These are phyloP conservation scores for Escarpia spicata DNA, from an alignment of 2,888 invertebrate species.

Conservation along the genomic window DNA sequence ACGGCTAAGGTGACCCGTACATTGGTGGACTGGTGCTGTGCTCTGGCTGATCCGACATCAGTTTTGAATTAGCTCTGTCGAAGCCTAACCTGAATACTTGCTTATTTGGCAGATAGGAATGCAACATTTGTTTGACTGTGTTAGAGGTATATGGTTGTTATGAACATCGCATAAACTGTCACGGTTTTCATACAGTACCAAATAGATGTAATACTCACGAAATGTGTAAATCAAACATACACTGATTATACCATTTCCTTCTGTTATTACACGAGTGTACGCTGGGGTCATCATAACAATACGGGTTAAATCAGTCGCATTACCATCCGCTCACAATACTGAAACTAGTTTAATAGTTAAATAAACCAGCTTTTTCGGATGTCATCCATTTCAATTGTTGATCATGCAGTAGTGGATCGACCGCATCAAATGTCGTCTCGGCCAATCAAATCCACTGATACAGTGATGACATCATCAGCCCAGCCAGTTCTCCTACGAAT, in stretches of 20 bases:
- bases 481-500: neutral
- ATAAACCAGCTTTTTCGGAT: neutral
- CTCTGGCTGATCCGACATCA: too few species aligned
- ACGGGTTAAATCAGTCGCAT: neutral
- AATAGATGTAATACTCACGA: neutral
- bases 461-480: neutral
- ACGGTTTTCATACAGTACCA: neutral
- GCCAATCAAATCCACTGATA: neutral
- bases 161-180: neutral
- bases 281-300: neutral
- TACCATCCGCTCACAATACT: neutral
- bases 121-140: neutral
- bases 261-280: neutral
- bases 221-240: neutral
- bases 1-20: neutral
- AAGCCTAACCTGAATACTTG: neutral
- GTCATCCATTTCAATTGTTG: neutral
- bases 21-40: neutral
- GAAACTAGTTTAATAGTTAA: neutral
- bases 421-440: neutral
- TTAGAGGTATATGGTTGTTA: neutral
- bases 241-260: neutral
- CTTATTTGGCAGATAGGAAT: neutral
- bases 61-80: neutral
- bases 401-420: neutral